A percentile compares a stretch with the other conserved stretches of the same genome.
phyloP scores from a whole-genome alignment of 53 echinoderm and acorn worm genomes.

The Stichopus horrens region DNA sequence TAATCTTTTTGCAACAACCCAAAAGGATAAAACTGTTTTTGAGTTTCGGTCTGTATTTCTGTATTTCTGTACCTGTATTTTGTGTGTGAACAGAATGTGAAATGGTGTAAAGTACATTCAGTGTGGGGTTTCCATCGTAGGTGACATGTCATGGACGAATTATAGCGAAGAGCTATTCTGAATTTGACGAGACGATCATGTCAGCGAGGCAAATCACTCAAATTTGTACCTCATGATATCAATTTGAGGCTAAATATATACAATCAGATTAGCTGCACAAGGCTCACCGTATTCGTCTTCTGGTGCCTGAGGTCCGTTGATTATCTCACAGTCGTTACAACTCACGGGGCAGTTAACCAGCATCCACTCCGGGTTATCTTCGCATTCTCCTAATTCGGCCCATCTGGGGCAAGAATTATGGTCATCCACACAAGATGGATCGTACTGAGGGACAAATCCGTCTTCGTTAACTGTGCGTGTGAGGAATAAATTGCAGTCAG shows the following conservation, averaged over 20 bases:
- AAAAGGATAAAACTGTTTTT: too few species aligned
- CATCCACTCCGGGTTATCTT: constrained; percentile 81
- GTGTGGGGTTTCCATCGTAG: too few species aligned
- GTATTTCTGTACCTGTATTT: too few species aligned
- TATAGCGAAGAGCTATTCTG: too few species aligned
- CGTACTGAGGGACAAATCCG: constrained; percentile 3
- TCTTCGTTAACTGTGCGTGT: background rate
- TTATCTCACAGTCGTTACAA: constrained; percentile 64
- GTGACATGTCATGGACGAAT: too few species aligned
- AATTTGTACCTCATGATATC: background rate
- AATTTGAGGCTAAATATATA: background rate
- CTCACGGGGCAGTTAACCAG: constrained; percentile 72
- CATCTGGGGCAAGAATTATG: constrained; percentile 77
- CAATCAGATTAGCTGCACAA: background rate
- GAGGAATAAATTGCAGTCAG: too few species aligned
- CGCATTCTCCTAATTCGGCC: constrained; percentile 73
- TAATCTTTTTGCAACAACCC: too few species aligned
- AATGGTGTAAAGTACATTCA: too few species aligned
- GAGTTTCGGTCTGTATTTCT: too few species aligned
- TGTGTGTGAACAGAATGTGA: too few species aligned
- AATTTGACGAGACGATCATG: too few species aligned
- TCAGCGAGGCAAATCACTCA: background rate
- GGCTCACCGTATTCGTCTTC: background rate
- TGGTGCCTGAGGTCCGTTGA: constrained; percentile 52
- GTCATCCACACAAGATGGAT: constrained; percentile 67